Evolutionary conservation across 2,113 vertebrate species (phyloP).

Genomic region (Eleginops maclovinus): DNA sequence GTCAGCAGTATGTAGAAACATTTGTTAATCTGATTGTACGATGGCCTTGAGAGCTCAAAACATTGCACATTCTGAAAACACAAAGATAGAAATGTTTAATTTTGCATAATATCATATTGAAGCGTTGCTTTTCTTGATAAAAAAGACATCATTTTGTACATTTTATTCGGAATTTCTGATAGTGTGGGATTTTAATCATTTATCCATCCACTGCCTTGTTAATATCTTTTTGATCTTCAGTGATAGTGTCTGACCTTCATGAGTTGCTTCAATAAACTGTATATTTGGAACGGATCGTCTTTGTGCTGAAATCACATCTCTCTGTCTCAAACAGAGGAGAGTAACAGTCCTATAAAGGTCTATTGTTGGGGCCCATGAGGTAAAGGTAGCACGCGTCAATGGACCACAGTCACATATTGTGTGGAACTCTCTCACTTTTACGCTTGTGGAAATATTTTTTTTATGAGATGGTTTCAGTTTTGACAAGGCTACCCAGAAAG

Average conservation of each 20-base stretch:
- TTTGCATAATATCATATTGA: background rate
- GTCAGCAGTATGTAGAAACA: conserved; percentile 6
- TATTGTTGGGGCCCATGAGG: conserved; percentile 47
- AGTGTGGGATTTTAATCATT: background rate
- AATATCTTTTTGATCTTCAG: too few species aligned
- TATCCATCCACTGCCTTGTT: too few species aligned
- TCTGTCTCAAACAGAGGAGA: conserved; percentile 38
- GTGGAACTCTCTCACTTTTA: conserved; percentile 1
- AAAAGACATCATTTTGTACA: background rate
- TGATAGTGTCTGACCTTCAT: background rate
- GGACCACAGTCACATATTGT: conserved; percentile 43
- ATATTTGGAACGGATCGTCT: conserved; percentile 40
- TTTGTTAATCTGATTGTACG: background rate
- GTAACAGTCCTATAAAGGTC: conserved; percentile 41
- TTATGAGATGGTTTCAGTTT: conserved; percentile 52
- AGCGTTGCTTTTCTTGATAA: background rate
- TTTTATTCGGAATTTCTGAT: background rate
- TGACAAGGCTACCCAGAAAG: conserved; percentile 45
- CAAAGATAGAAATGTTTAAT: background rate
- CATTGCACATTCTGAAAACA: background rate
- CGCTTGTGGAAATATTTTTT: conserved; percentile 53
- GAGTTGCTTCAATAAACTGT: background rate
- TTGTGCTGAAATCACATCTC: conserved; percentile 54
- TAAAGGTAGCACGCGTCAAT: conserved; percentile 51
- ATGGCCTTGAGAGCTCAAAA: background rate